A percentile compares a stretch with the other conserved stretches of the same genome.
phyloP scores from a whole-genome alignment of 1,140 invertebrate species.

The Achatina immaculata region DNA sequence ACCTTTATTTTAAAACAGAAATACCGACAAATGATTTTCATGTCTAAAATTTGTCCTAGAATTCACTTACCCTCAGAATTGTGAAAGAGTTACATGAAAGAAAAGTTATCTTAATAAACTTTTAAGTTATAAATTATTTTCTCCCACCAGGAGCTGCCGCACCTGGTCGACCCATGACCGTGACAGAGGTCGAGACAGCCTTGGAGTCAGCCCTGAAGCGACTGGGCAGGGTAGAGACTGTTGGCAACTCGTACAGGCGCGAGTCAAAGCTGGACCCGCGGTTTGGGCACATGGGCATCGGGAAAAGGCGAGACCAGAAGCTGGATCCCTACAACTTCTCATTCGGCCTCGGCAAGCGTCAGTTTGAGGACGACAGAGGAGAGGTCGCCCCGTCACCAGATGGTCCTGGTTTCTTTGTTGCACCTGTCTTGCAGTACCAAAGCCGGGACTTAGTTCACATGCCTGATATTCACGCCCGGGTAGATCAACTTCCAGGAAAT shows the following conservation, averaged over 20 bases:
- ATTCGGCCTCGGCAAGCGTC: not conserved
- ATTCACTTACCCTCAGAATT: too few relatives aligned
- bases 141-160: not conserved
- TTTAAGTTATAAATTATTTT: too few relatives aligned
- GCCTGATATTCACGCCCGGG: too few relatives aligned
- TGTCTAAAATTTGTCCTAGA: too few relatives aligned
- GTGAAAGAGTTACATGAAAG: too few relatives aligned
- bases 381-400: not conserved
- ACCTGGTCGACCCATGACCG: not conserved
- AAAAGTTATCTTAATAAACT: too few relatives aligned
- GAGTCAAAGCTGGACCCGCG: not conserved
- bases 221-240: not conserved
- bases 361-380: not conserved
- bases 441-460: too few relatives aligned
- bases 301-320: not conserved
- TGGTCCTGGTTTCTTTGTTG: too few relatives aligned
- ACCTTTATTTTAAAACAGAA: too few relatives aligned
- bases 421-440: too few relatives aligned
- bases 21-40: too few relatives aligned
- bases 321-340: not conserved
- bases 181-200: not conserved
- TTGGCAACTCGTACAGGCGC: not conserved
- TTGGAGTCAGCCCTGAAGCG: not conserved
- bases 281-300: slow-evolving; percentile 9
- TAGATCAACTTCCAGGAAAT: too few relatives aligned